Evolutionary conservation across 2,888 invertebrate species (phyloP), one percentile per base, ranked within the genome.

Genomic region (Synergus umbraculus): DNA sequence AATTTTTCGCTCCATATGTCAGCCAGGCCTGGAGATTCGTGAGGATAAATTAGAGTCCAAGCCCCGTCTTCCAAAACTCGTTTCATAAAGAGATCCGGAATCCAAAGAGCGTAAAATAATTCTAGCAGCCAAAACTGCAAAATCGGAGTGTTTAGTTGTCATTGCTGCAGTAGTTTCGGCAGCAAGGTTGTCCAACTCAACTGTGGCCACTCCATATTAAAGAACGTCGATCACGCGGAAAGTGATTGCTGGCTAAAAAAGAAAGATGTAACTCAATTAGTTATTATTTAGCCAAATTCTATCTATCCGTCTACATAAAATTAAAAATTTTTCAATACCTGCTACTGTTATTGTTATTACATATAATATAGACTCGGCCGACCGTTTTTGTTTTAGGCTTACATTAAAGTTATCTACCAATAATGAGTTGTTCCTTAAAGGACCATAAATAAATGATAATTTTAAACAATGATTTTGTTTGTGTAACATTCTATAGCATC

Each of bases 91-190:
- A 99, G 94, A 93, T 99, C 99, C 0, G 99, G 98, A 85, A 99
- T 97, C 99, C 99, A 99, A 44, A 99, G 92, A 0, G 97, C 99
- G 92, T 97, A 99, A 92, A 99, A 99, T 58, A 99, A 93, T 92
- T 99, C 99, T 78, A 5, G 97, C 97, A 78, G 97, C 97, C 77
- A 97, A 93, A 81, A 96, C 93, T 7, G 97, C 99, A 94, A 99
- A 99, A 93, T 99, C 99, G 0, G 99, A 98, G 93, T 99, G 99
- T 89, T 97, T 96, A 4, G 98, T 98, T 0, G 99, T 99, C 96
- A 99, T 97, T 46, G 97, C 97, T 13, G 99, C 99, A n/a, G 99
- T 98, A 63, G 97, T 99, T 93, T 99, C 99, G 0, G 99, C 99
- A 66, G 99, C 99, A 83, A 99, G 93, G 91, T 98, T 99, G 92